These are phyloP conservation scores for Scolopax mira DNA, from an alignment of 2,113 vertebrate genomes.

Conservation along the genomic window DNA sequence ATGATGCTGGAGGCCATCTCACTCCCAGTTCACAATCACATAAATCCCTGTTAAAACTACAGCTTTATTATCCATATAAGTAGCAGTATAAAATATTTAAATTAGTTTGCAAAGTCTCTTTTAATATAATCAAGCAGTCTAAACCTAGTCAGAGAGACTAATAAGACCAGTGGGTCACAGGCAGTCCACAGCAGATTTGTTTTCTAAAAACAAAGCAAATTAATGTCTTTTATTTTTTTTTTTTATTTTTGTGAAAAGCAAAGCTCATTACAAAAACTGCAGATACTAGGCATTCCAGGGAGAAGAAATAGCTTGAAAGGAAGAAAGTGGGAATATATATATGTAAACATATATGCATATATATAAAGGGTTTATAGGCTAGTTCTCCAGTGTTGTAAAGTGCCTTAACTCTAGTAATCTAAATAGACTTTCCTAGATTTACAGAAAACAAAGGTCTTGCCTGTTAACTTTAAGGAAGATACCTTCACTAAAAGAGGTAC, in stretches of 20 bases:
- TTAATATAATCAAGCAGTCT: neutral
- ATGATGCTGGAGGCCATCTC: neutral
- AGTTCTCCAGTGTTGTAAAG: neutral
- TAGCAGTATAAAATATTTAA: neutral
- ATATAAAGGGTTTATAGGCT: neutral
- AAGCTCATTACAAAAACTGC: neutral
- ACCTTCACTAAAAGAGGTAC: neutral
- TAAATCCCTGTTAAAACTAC: neutral
- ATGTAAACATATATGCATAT: neutral
- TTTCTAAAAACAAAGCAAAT: neutral
- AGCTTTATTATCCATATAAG: neutral
- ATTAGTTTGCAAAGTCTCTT: neutral
- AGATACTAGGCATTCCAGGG: neutral
- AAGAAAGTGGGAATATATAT: neutral
- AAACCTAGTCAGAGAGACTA: neutral
- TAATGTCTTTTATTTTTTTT: neutral
- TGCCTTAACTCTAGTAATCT: neutral
- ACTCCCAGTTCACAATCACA: neutral
- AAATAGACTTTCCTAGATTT: neutral
- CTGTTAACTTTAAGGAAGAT: neutral
- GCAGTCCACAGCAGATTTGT: neutral
- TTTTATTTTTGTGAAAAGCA: neutral
- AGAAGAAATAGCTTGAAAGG: neutral
- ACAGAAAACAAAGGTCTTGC: neutral
- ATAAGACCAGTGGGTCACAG: neutral